Percentiles rank a stretch among this genome's conserved stretches.
phyloP scores from a whole-genome alignment of 2,797 vertebrate genomes.

The Orestias chungarensis region DNA sequence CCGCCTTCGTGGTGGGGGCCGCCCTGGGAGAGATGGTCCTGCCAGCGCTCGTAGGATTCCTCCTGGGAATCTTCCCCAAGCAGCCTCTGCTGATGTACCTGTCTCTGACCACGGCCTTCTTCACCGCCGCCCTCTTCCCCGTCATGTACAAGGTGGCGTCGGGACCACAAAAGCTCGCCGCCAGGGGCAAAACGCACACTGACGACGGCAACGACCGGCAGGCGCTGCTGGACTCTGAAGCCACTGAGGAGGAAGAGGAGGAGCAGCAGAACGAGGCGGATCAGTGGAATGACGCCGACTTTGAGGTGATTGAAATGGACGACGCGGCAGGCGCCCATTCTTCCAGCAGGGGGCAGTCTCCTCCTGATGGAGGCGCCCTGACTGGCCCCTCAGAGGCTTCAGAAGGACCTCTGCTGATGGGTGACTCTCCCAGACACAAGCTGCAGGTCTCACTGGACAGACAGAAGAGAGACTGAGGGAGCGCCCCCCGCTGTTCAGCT shows the following conservation, averaged over 20 bases:
- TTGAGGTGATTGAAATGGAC: slow-evolving; percentile 91
- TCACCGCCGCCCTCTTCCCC: slow-evolving; percentile 87
- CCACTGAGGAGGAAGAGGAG: slow-evolving; percentile 68
- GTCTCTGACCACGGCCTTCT: slow-evolving; percentile 71
- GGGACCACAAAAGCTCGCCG: slow-evolving; percentile 40
- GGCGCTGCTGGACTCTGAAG: slow-evolving; percentile 80
- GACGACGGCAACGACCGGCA: slow-evolving; percentile 83
- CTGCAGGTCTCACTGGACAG: slow-evolving; percentile 61
- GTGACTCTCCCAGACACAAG: slow-evolving; percentile 68
- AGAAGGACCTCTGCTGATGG: slow-evolving; percentile 16
- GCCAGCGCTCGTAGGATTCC: slow-evolving; percentile 82
- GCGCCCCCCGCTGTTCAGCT: background rate
- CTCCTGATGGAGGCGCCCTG: background rate
- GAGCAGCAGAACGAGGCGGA: slow-evolving; percentile 73
- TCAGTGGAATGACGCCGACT: slow-evolving; percentile 88
- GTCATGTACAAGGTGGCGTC: slow-evolving; percentile 89
- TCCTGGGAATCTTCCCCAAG: slow-evolving; percentile 77
- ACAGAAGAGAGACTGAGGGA: slow-evolving; percentile 80
- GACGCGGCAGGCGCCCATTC: slow-evolving; percentile 72
- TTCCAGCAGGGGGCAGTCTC: slow-evolving; percentile 43
- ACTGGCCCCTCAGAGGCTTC: slow-evolving; percentile 5
- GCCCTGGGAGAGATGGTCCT: slow-evolving; percentile 93
- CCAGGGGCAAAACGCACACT: background rate
- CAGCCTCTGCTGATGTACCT: slow-evolving; percentile 87
- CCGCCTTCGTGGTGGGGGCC: slow-evolving; percentile 87